A percentile compares a stretch with the other conserved stretches of the same genome.
Evolutionary conservation across 2,888 invertebrate species (phyloP).

Genomic region (Acrobasis suavella): DNA sequence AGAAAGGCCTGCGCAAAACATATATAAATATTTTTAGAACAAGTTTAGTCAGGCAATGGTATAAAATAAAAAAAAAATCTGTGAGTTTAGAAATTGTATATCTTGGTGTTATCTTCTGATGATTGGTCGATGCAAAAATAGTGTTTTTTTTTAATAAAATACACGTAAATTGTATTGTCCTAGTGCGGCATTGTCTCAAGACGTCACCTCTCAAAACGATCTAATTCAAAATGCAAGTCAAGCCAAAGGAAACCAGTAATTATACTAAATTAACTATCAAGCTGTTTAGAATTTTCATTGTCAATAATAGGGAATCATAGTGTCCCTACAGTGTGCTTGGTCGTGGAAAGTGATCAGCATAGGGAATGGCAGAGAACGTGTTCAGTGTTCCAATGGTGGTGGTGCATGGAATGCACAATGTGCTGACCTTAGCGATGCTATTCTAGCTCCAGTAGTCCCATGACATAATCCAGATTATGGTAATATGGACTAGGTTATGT

Average conservation of each 20-base stretch:
- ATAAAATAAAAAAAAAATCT: too few relatives aligned
- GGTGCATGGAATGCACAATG: constrained; percentile 46
- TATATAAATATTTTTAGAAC: too few relatives aligned
- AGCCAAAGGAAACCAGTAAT: constrained; percentile 12
- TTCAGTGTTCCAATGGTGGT: constrained; percentile 44
- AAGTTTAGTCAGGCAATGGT: too few relatives aligned
- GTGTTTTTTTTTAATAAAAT: too few relatives aligned
- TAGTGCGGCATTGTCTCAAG: too few relatives aligned
- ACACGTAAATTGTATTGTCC: too few relatives aligned
- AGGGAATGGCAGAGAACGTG: constrained; percentile 65
- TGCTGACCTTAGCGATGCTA: constrained; percentile 62
- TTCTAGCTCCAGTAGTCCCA: constrained; percentile 75
- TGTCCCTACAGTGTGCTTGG: constrained; percentile 63
- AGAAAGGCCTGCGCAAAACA: too few relatives aligned
- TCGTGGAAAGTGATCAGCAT: constrained; percentile 63
- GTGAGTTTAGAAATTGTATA: too few relatives aligned
- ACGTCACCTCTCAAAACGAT: too few relatives aligned
- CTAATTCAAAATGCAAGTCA: too few relatives aligned
- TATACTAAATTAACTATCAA: constrained; percentile 5
- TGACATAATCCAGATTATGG: constrained; percentile 75
- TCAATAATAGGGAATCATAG: constrained; percentile 49
- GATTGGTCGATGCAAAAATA: too few relatives aligned
- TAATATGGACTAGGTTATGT: constrained; percentile 35
- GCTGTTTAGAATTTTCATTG: constrained; percentile 17
- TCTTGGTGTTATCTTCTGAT: too few relatives aligned